phyloP scores from a whole-genome alignment of 2,888 invertebrate species.

The Tortrix viridana region DNA sequence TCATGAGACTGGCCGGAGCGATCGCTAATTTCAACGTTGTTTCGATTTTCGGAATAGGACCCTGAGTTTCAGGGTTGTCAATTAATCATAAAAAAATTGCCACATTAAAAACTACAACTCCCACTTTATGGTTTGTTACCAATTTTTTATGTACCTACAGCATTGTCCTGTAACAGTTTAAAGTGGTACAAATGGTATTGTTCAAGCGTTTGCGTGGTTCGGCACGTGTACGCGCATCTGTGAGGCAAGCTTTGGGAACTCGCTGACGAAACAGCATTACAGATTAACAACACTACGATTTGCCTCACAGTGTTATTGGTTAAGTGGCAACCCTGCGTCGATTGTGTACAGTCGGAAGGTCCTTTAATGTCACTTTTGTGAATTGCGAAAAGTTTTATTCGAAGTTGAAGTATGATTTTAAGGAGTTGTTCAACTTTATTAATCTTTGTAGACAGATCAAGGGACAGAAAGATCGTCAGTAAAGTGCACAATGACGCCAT shows the following conservation, averaged over 20 bases:
- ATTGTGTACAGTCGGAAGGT: constrained; percentile 23
- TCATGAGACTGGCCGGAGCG: constrained; percentile 56
- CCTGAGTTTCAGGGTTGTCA: constrained; percentile 13
- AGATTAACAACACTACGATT: constrained; percentile 31
- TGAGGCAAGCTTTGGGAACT: constrained; percentile 68
- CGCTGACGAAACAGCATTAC: constrained; percentile 60
- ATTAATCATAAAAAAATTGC: not conserved
- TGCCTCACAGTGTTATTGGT: constrained; percentile 28
- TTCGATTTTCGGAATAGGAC: constrained; percentile 15
- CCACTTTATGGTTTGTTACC: not conserved
- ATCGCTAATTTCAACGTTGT: constrained; percentile 18
- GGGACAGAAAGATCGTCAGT: not conserved
- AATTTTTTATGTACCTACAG: constrained; percentile 3
- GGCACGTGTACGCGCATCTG: constrained; percentile 51
- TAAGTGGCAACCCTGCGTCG: constrained; percentile 32
- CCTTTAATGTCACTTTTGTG: constrained; percentile 1
- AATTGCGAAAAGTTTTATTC: not conserved
- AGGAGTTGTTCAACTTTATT: too few species aligned
- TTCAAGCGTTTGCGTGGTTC: constrained; percentile 48
- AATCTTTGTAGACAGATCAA: too few species aligned
- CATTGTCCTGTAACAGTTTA: constrained; percentile 10
- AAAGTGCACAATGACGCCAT: constrained; percentile 57
- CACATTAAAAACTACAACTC: not conserved
- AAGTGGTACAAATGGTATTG: constrained; percentile 25
- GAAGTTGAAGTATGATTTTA: too few species aligned